phyloP scores from a whole-genome alignment of 2,113 vertebrate genomes.

The Colaptes auratus region DNA sequence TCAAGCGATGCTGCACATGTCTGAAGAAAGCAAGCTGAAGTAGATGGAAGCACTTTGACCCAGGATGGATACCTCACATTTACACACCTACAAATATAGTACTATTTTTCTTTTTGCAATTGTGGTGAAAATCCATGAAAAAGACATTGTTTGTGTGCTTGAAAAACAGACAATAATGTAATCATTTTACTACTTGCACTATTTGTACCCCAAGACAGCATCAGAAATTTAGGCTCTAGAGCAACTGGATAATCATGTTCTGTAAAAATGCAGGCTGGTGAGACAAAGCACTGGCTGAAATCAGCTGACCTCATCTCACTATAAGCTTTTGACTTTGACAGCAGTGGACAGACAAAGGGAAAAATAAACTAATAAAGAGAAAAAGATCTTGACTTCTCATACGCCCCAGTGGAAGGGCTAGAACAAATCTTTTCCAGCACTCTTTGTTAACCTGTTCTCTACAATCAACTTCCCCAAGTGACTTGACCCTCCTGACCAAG shows the following conservation, averaged over 20 bases:
- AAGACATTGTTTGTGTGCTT: not conserved
- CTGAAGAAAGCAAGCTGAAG: not conserved
- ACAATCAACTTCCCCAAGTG: not conserved
- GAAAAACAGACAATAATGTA: not conserved
- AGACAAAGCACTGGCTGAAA: not conserved
- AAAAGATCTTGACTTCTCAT: not conserved
- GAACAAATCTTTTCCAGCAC: not conserved
- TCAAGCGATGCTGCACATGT: not conserved
- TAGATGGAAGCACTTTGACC: not conserved
- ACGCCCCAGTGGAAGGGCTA: not conserved
- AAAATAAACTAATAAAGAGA: not conserved
- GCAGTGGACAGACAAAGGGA: not conserved
- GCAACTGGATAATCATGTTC: not conserved
- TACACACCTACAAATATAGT: not conserved
- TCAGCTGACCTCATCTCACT: not conserved
- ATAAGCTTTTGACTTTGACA: not conserved
- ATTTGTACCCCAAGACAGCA: not conserved
- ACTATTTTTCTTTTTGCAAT: not conserved
- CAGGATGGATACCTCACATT: not conserved
- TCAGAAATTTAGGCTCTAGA: not conserved
- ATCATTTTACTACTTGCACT: not conserved
- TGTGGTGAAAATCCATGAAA: not conserved
- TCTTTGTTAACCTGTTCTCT: not conserved
- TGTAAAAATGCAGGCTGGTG: not conserved
- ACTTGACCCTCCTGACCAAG: not conserved